These are phyloP conservation scores for Halictus rubicundus DNA, from an alignment of 1,140 invertebrate species.

Conservation along the genomic window DNA sequence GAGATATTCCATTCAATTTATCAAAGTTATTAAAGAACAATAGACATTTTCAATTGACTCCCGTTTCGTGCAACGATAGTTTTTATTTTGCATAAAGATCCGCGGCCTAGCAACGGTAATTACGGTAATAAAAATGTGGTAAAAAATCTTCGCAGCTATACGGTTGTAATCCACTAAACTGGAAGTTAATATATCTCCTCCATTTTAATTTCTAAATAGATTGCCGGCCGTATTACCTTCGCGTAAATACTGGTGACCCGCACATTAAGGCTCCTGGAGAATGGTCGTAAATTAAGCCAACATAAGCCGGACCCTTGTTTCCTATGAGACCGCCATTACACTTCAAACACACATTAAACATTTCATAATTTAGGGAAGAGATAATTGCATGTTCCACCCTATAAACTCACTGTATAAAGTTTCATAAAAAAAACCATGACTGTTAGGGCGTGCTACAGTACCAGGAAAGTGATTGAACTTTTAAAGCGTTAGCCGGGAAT, in stretches of 20 bases:
- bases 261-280: conserved; percentile 12
- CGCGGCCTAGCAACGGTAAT: no score
- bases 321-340: conserved; percentile 1
- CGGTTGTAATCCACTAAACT: neutral
- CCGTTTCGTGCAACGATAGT: no score
- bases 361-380: conserved; percentile 22
- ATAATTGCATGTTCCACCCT: conserved; percentile 15
- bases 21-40: no score
- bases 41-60: no score
- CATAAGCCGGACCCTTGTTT: conserved; percentile 10
- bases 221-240: neutral
- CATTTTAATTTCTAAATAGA: conserved; percentile 6
- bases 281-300: conserved; percentile 16
- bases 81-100: no score
- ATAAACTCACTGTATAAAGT: neutral
- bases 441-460: neutral
- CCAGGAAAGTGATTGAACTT: neutral
- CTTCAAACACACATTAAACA: conserved; percentile 29
- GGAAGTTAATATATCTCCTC: neutral
- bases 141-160: no score
- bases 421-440: neutral
- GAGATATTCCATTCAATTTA: no score
- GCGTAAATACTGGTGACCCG: neutral
- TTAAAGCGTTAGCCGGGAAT: neutral
- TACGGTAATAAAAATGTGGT: no score